Percentiles rank a stretch among this genome's conserved stretches.
Evolutionary conservation across 2,113 vertebrate species (phyloP).

Genomic region (Gadus macrocephalus): DNA sequence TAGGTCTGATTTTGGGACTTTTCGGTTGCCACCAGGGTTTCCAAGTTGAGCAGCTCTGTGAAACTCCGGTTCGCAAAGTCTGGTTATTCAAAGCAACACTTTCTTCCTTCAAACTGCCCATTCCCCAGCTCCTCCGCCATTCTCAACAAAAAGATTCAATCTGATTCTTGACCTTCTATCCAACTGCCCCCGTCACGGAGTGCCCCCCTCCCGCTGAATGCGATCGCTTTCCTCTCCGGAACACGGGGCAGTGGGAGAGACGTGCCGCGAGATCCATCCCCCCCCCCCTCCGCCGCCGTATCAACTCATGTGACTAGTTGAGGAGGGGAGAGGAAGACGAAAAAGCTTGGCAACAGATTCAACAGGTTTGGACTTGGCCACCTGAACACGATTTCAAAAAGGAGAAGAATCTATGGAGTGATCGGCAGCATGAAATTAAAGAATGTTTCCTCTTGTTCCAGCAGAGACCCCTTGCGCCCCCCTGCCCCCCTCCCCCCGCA

Average conservation of each 20-base stretch:
- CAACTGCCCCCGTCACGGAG: constrained; percentile 21
- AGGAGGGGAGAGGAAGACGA: constrained; percentile 17
- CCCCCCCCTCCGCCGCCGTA: constrained; percentile 15
- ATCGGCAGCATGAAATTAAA: constrained; percentile 35
- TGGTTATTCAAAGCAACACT: constrained; percentile 56
- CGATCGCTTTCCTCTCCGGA: constrained; percentile 8
- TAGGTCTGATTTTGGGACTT: no score
- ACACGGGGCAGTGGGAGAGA: background rate
- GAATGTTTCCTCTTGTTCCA: constrained; percentile 14
- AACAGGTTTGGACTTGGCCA: background rate
- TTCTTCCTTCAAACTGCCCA: constrained; percentile 46
- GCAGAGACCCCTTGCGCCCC: background rate
- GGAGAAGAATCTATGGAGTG: background rate
- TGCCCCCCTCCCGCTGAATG: constrained; percentile 2
- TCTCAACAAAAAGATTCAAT: constrained; percentile 14
- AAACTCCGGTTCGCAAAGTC: constrained; percentile 34
- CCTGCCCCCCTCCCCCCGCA: constrained; percentile 3
- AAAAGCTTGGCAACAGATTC: constrained; percentile 9
- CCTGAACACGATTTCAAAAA: constrained; percentile 10
- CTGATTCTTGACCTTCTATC: constrained; percentile 33
- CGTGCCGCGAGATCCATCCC: background rate
- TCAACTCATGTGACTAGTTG: constrained; percentile 13
- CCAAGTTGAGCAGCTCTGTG: constrained; percentile 34
- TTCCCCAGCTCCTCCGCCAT: constrained; percentile 10
- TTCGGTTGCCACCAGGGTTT: no score